A percentile compares a stretch with the other conserved stretches of the same genome.
Evolutionary conservation across 2,797 vertebrate species (phyloP).

Genomic region (Spea hammondii): DNA sequence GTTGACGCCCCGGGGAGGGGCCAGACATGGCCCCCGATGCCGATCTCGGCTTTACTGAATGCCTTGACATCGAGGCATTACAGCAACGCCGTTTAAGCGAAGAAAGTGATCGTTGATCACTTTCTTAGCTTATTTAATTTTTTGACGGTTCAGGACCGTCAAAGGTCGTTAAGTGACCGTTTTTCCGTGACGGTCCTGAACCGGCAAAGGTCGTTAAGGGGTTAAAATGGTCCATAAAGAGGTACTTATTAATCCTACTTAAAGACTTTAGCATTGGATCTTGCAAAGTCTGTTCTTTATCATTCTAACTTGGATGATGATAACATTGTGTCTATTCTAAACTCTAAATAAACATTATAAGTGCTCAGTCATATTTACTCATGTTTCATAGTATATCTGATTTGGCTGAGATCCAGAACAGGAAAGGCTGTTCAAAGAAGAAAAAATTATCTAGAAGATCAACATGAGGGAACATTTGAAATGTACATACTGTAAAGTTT

Average conservation of each 20-base stretch:
- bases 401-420: background rate
- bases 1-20: no score
- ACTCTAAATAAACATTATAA: background rate
- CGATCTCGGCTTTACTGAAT: no score
- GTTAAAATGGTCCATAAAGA: no score
- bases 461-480: background rate
- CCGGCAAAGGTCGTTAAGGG: no score
- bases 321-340: background rate
- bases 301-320: background rate
- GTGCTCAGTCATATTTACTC: background rate
- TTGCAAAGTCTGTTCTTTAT: background rate
- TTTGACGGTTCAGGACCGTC: no score
- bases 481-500: background rate
- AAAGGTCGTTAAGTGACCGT: no score
- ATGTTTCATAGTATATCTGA: slow-evolving; percentile 1
- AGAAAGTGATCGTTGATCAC: no score
- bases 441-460: background rate
- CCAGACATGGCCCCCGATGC: no score
- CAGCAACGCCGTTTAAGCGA: no score
- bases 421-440: background rate
- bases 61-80: no score
- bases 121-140: no score
- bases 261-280: background rate
- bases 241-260: background rate
- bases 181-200: no score